These are phyloP conservation scores for Acanthosepion lycidas DNA, from an alignment of 2,888 invertebrate genomes.

Conservation along the genomic window DNA sequence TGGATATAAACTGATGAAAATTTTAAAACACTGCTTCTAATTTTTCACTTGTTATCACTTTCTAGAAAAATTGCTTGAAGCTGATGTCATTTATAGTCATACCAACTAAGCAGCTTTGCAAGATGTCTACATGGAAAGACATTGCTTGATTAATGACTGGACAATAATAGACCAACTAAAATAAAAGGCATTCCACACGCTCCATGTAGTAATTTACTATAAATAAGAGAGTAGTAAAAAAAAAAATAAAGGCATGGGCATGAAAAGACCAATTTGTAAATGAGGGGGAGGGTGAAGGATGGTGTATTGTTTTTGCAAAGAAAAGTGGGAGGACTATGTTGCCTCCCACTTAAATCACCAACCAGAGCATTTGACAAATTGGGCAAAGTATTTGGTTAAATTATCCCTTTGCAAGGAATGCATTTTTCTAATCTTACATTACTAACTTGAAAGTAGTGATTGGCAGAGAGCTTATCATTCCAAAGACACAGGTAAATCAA, in stretches of 20 bases:
- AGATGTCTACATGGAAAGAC: neutral
- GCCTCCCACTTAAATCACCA: neutral
- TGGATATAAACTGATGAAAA: too few species aligned
- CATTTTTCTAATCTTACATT: neutral
- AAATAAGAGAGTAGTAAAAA: neutral
- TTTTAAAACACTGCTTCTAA: too few species aligned
- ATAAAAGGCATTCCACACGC: neutral
- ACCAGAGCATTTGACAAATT: neutral
- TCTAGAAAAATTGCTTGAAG: neutral
- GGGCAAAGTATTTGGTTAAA: neutral
- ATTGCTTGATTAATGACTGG: neutral
- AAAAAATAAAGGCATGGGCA: neutral
- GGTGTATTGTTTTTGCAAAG: too few species aligned
- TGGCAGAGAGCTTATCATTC: neutral
- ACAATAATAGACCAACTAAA: neutral
- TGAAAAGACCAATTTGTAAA: neutral
- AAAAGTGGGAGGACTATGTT: neutral
- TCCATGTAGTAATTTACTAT: neutral
- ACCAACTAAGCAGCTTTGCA: neutral
- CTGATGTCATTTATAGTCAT: neutral
- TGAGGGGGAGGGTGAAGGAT: too few species aligned
- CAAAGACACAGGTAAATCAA: neutral
- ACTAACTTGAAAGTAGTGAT: neutral
- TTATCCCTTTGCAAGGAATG: neutral
- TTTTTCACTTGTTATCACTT: too few species aligned